Conservation (phyloP, 2,113 vertebrate genomes). For the Cariama cristata region DNA sequence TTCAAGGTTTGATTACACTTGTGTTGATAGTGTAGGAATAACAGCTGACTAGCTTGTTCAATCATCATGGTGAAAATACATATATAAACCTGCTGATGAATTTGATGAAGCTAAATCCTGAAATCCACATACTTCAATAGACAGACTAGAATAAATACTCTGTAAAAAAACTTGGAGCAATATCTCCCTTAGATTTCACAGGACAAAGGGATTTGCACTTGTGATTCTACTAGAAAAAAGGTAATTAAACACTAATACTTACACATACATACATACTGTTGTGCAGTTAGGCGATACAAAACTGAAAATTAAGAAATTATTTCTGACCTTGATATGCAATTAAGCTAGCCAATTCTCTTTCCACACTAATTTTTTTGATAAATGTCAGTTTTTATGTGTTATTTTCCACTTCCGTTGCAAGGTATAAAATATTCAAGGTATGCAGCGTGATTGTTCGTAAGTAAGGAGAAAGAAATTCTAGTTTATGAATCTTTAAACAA, state of each 20-base stretch:
- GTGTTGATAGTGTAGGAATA: not conserved
- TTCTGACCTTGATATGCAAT: not conserved
- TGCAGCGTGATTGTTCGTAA: not conserved
- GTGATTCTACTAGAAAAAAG: not conserved
- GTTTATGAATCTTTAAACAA: conserved; percentile 43
- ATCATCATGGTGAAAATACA: not conserved
- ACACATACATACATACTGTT: not conserved
- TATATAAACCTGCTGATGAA: not conserved
- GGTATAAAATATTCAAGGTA: not conserved
- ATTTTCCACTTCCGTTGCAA: not conserved
- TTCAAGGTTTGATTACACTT: not conserved
- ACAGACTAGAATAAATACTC: not conserved
- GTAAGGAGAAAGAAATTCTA: not conserved
- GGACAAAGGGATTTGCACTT: not conserved
- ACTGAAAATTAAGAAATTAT: not conserved
- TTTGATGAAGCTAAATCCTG: not conserved
- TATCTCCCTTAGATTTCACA: not conserved
- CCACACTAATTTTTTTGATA: not conserved
- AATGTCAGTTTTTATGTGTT: not conserved
- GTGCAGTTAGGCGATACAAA: accelerated
- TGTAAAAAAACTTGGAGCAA: not conserved
- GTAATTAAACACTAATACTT: not conserved
- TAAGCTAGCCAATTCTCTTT: not conserved
- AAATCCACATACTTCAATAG: not conserved
- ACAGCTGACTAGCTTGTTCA: not conserved